A percentile compares a stretch with the other conserved stretches of the same genome.
These are phyloP conservation scores for Hydropotes inermis DNA, from an alignment of 2,113 vertebrate genomes.

Conservation along the genomic window DNA sequence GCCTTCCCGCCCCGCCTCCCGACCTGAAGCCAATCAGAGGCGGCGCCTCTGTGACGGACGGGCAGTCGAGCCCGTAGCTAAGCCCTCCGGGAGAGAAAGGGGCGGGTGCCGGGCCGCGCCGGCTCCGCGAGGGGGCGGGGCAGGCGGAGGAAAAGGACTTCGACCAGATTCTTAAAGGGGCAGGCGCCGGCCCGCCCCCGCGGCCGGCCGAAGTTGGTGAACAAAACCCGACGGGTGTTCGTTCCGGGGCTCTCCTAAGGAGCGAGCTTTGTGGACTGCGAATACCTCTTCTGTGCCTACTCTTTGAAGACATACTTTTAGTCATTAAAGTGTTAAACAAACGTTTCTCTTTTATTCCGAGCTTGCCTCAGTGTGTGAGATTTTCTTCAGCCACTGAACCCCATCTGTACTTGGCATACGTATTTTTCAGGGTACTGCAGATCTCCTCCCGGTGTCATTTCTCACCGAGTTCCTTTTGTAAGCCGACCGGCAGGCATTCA, in stretches of 20 bases:
- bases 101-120: neutral
- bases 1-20: conserved; percentile 46
- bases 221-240: neutral
- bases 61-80: neutral
- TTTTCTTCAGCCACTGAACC: neutral
- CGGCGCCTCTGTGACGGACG: neutral
- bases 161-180: conserved; percentile 69
- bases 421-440: neutral
- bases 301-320: neutral
- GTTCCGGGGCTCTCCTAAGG: neutral
- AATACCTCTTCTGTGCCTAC: neutral
- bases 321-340: neutral
- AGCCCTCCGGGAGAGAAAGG: neutral
- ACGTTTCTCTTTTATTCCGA: neutral
- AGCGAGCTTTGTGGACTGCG: neutral
- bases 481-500: neutral
- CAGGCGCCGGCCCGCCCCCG: neutral
- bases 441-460: neutral
- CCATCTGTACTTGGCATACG: neutral
- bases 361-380: neutral
- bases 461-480: neutral
- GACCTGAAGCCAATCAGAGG: conserved; percentile 60
- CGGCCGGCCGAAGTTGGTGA: neutral
- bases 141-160: neutral
- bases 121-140: neutral